Conservation (phyloP, 2,113 vertebrate species). For the Alosa alosa region DNA sequence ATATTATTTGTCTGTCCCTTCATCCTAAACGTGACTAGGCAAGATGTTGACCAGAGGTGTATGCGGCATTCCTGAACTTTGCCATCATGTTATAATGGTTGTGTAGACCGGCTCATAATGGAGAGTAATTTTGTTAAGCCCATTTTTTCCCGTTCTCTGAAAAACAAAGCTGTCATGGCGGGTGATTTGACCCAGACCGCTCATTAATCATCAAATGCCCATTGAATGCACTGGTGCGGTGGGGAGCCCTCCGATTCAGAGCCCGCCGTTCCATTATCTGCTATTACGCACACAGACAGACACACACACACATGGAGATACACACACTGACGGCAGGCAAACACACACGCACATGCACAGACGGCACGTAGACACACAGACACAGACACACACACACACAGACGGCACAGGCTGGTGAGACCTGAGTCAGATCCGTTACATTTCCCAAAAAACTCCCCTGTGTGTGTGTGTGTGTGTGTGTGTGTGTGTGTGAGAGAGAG, state of each 20-base stretch:
- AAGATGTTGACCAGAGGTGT: constrained; percentile 1
- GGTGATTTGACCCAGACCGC: constrained; percentile 46
- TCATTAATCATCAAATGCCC: constrained; percentile 55
- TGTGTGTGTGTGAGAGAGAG: too few species aligned
- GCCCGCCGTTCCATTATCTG: constrained; percentile 55
- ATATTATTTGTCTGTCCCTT: background rate
- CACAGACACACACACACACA: background rate
- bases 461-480: background rate
- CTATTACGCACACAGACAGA: constrained; percentile 52
- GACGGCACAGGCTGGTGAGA: background rate
- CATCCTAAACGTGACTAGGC: background rate
- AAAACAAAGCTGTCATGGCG: constrained; percentile 49
- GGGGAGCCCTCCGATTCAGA: constrained; percentile 45
- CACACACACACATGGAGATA: constrained; percentile 34
- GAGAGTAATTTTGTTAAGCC: background rate
- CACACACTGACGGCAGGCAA: background rate
- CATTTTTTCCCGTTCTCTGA: constrained; percentile 1
- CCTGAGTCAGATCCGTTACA: constrained; percentile 13
- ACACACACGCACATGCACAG: background rate
- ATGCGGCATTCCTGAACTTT: background rate
- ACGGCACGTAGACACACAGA: background rate
- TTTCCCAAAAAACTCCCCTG: background rate
- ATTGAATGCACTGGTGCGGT: constrained; percentile 46
- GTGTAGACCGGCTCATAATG: background rate
- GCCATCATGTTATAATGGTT: background rate